phyloP scores from a whole-genome alignment of 2,888 invertebrate genomes.

The Auanema sp. region DNA sequence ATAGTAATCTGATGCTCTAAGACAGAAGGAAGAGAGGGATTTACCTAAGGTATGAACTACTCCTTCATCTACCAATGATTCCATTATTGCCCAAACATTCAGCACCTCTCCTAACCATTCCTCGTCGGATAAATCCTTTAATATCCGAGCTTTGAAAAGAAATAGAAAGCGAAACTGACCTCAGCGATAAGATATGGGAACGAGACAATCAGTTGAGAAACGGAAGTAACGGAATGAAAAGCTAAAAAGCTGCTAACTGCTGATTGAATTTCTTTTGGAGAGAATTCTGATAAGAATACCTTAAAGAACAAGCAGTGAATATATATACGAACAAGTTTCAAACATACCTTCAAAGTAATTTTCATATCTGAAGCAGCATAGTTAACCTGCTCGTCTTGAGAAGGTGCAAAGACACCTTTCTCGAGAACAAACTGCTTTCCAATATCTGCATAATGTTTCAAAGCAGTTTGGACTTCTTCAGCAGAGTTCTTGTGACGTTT shows the following conservation, averaged over 20 bases:
- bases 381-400: conserved; percentile 19
- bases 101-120: background rate
- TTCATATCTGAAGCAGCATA: conserved; percentile 63
- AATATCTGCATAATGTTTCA: background rate
- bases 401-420: background rate
- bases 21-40: background rate
- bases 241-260: conserved; percentile 37
- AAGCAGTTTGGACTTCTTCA: background rate
- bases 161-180: background rate
- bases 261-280: conserved; percentile 46
- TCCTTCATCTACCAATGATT: background rate
- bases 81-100: background rate
- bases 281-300: conserved; percentile 45
- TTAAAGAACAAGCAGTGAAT: conserved; percentile 11
- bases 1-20: too few species aligned
- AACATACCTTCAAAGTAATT: conserved; percentile 59
- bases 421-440: background rate
- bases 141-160: background rate
- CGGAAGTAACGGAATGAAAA: background rate
- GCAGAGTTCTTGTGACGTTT: conserved; percentile 2
- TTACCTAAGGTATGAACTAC: background rate
- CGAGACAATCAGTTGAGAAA: conserved; percentile 6
- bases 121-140: conserved; percentile 3
- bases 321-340: background rate
- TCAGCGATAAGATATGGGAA: conserved; percentile 1